Percentiles rank a stretch among this genome's conserved stretches.
phyloP scores from a whole-genome alignment of 2,113 vertebrate species.

The Pluvianellus socialis region DNA sequence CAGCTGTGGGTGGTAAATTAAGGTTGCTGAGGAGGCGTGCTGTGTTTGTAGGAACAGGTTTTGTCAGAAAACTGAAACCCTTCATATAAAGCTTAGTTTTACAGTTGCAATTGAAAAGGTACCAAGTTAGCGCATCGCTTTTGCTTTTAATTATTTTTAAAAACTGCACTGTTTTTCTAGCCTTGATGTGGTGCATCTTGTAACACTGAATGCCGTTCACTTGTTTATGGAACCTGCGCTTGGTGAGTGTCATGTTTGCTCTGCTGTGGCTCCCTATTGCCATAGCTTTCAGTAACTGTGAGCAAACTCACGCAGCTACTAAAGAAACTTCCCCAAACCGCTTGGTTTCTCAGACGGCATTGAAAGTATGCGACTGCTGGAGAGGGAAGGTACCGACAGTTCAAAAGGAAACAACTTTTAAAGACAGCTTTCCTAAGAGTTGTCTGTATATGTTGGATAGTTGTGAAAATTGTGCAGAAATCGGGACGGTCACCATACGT shows the following conservation, averaged over 20 bases:
- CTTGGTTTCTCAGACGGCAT: not conserved
- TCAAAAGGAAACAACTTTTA: not conserved
- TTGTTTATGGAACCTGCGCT: not conserved
- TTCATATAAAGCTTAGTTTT: not conserved
- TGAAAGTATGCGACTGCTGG: not conserved
- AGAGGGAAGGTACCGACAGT: not conserved
- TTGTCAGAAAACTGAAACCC: not conserved
- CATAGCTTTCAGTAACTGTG: not conserved
- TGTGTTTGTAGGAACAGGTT: not conserved
- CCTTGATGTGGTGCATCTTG: not conserved
- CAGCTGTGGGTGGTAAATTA: not conserved
- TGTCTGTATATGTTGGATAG: not conserved
- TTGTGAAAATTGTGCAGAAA: not conserved
- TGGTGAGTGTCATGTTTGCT: not conserved
- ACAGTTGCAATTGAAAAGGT: not conserved
- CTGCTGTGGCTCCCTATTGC: not conserved
- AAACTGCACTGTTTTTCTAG: not conserved
- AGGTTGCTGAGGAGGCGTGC: not conserved
- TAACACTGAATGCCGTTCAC: accelerated
- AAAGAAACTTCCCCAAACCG: not conserved
- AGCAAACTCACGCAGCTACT: not conserved
- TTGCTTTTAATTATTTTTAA: not conserved
- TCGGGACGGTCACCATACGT: not conserved
- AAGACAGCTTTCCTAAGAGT: not conserved
- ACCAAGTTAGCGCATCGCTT: not conserved